Evolutionary conservation across 2,888 invertebrate species (phyloP).

Genomic region (Drosophila leonis): DNA sequence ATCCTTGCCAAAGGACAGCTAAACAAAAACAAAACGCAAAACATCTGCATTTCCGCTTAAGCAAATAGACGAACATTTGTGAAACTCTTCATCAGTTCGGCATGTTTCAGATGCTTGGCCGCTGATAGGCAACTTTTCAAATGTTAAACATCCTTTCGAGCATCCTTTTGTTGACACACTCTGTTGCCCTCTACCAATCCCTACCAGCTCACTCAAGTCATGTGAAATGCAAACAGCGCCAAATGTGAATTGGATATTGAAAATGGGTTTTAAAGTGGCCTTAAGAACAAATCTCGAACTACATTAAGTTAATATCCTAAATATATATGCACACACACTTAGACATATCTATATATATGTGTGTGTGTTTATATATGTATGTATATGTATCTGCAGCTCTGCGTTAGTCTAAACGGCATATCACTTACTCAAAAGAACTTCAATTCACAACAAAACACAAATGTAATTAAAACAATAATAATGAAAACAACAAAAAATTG

Average conservation of each 20-base stretch:
- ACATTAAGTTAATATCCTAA: conserved; percentile 14
- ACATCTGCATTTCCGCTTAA: conserved; percentile 79
- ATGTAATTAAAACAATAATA: conserved; percentile 41
- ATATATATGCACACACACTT: not conserved
- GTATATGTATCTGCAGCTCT: too few relatives aligned
- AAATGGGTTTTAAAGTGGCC: conserved; percentile 66
- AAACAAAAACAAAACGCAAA: conserved; percentile 24
- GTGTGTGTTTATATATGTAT: too few relatives aligned
- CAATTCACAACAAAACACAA: conserved; percentile 28
- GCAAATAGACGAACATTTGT: conserved; percentile 65
- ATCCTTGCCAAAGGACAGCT: conserved; percentile 18
- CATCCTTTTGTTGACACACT: conserved; percentile 60
- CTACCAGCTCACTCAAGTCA: too few relatives aligned
- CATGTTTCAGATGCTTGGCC: conserved; percentile 43
- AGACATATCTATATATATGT: not conserved
- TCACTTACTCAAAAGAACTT: conserved; percentile 44
- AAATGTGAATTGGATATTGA: conserved; percentile 27
- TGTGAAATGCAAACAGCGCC: conserved; percentile 68
- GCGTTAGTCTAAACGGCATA: conserved; percentile 36
- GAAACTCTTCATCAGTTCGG: conserved; percentile 41
- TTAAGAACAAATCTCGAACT: conserved; percentile 12
- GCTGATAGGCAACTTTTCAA: conserved; percentile 60
- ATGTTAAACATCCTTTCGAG: conserved; percentile 73
- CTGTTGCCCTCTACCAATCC: too few relatives aligned
- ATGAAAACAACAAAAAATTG: conserved; percentile 64